Evolutionary conservation across 2,888 invertebrate genomes (phyloP).

Genomic region (Clitarchus hookeri): DNA sequence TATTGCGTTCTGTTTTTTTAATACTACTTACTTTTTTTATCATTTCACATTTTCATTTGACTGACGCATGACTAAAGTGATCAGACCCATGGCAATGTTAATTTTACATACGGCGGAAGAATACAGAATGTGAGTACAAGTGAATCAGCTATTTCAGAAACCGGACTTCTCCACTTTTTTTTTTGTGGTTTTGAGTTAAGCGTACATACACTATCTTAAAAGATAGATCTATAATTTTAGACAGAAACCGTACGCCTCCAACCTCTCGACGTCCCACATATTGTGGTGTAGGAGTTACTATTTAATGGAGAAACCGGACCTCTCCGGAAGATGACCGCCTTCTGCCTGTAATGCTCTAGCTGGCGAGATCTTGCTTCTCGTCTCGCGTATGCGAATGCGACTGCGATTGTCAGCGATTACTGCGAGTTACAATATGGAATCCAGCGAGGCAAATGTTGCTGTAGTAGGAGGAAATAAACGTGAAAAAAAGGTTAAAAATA

Average conservation of each 20-base stretch:
- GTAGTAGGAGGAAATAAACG: neutral
- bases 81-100: no score
- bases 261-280: neutral
- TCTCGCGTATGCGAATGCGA: neutral
- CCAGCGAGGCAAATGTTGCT: neutral
- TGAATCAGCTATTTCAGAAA: no score
- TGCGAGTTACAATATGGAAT: neutral
- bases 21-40: no score
- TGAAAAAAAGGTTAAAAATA: no score
- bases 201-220: neutral
- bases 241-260: no score
- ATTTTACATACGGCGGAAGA: no score
- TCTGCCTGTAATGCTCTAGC: neutral
- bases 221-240: neutral
- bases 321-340: neutral
- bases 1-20: no score
- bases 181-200: no score
- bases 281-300: neutral
- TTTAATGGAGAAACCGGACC: neutral
- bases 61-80: no score
- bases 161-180: no score
- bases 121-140: no score
- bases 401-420: neutral
- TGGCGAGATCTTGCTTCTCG: neutral
- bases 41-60: no score